Evolutionary conservation across 1,140 invertebrate species (phyloP), one percentile per base, ranked within the genome.

Genomic region (Sarcophaga bullata): DNA sequence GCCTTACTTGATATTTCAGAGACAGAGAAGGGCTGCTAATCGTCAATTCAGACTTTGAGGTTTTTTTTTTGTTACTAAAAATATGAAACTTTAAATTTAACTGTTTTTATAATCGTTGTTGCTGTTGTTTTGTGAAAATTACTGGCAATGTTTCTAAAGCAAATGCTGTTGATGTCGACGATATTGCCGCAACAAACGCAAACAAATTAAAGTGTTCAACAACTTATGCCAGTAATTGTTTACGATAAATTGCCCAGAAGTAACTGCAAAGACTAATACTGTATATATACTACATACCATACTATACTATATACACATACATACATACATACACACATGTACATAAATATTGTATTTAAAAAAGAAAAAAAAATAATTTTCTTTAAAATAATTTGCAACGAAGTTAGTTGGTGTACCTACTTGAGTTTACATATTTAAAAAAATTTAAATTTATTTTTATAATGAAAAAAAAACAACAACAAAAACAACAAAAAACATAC

Each of bases 311-410:
- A 37, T 4, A 37, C 4, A 37, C 25, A 37, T 37, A 37, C 25
- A 37, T 37, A 37, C 4, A 37, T 37, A 37, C 25, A 4, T 37
- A 37, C 4, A 37, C 4, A 37, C 4, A 2, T 37, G 25, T 37
- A 37, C 25, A 37, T 62, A 15, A 62, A 68, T 68, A 68, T n/a
- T 58, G 54, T 58, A 58, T 58, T 58, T 58, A 58, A 6, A 58
- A 37, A 58, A 58, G 19, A 25, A 49, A 76, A 58, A 58, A 68
- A 25, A 49, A 76, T 76, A 76, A 76, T 76, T 76, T 76, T 49
- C 47, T n/a, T 76, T 76, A 49, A 37, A 37, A 37, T 76, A 76
- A 76, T 49, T 76, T 76, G 73, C 17, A 76, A 49, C 73, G 46
- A 47, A 37, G 47, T 37, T 37, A 73, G 10, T 46, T 15, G 19